Conservation (phyloP, 2,888 invertebrate species). For the Plagodis dolabraria region DNA sequence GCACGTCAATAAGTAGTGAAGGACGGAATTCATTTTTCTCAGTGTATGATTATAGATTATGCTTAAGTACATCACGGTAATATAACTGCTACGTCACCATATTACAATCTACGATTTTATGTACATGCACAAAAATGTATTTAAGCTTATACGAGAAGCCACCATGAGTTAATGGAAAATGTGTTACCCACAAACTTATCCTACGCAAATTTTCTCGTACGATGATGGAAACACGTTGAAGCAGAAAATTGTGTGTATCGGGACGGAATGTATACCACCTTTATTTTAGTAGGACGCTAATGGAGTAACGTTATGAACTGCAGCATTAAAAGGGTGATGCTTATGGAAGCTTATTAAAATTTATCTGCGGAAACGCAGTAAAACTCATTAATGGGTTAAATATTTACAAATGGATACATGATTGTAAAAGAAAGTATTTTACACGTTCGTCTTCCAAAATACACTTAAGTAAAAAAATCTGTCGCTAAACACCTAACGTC, state of each 20-base stretch:
- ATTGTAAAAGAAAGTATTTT: too few species aligned
- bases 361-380: conserved; percentile 2
- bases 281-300: conserved; percentile 45
- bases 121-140: too few species aligned
- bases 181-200: conserved; percentile 67
- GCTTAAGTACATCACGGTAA: too few species aligned
- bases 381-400: conserved; percentile 1
- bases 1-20: too few species aligned
- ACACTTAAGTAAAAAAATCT: too few species aligned
- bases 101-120: too few species aligned
- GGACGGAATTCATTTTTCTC: too few species aligned
- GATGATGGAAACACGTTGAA: conserved; percentile 56
- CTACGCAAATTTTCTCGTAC: conserved; percentile 60
- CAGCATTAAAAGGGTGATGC: conserved; percentile 13
- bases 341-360: conserved; percentile 18
- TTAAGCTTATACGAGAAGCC: conserved; percentile 24
- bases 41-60: too few species aligned
- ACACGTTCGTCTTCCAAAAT: too few species aligned
- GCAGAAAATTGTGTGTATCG: conserved; percentile 56
- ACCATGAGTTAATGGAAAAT: conserved; percentile 62
- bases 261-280: conserved; percentile 41
- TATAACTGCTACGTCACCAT: too few species aligned
- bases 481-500: too few species aligned
- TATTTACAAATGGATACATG: too few species aligned
- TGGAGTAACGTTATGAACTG: conserved; percentile 31